Percentiles rank a stretch among this genome's conserved stretches.
Conservation (phyloP, 2,797 vertebrate species). For the Catostomus latipinnis region DNA sequence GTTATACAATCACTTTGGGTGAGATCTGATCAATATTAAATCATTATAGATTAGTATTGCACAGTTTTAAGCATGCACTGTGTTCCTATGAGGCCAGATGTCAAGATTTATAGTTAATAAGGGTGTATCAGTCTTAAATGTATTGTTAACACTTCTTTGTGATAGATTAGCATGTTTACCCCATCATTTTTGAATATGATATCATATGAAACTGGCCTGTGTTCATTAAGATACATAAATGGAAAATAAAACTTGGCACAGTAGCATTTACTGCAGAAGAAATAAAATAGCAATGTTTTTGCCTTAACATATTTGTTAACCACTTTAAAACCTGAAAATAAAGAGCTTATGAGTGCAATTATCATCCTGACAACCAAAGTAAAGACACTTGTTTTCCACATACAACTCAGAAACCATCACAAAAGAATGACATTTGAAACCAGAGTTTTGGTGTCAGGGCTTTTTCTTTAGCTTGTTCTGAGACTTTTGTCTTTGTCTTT, state of each 20-base stretch:
- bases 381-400: constrained; percentile 4
- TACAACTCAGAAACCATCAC: constrained; percentile 36
- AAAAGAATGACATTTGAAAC: constrained; percentile 55
- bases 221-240: background rate
- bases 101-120: too few species aligned
- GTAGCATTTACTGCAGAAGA: too few species aligned
- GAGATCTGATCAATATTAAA: too few species aligned
- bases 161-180: background rate
- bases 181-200: too few species aligned
- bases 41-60: too few species aligned
- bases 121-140: background rate
- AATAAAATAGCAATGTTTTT: too few species aligned
- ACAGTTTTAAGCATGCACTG: too few species aligned
- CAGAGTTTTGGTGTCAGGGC: constrained; percentile 26
- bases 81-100: too few species aligned
- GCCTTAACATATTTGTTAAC: too few species aligned
- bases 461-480: constrained; percentile 20
- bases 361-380: background rate
- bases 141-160: background rate
- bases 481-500: constrained; percentile 23
- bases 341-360: background rate
- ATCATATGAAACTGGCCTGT: background rate
- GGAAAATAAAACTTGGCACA: too few species aligned
- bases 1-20: too few species aligned
- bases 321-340: background rate